These are phyloP conservation scores for Bactericera cockerelli DNA, from an alignment of 1,140 invertebrate genomes.

Conservation along the genomic window DNA sequence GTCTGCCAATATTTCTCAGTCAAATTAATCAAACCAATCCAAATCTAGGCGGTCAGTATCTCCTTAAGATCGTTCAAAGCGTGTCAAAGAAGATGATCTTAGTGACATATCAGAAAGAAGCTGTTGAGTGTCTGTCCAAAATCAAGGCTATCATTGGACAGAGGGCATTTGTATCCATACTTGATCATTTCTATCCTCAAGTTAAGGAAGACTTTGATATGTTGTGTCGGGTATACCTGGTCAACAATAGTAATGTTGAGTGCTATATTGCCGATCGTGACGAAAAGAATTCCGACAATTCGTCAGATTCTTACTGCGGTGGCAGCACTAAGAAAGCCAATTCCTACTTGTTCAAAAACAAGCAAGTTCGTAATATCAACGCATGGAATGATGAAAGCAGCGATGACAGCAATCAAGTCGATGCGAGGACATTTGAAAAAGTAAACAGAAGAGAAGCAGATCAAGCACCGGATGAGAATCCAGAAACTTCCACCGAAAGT, in stretches of 20 bases:
- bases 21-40: constrained; percentile 4
- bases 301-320: constrained; percentile 8
- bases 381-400: not conserved
- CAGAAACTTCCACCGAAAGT: constrained; percentile 18
- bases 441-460: constrained; percentile 19
- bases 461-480: constrained; percentile 11
- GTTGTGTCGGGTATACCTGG: constrained; percentile 46
- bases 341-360: not conserved
- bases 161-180: constrained; percentile 30
- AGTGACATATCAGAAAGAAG: constrained; percentile 46
- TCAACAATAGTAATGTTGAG: constrained; percentile 23
- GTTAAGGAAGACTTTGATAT: constrained; percentile 46
- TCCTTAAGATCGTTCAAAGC: constrained; percentile 20
- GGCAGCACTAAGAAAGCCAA: not conserved
- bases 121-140: constrained; percentile 45
- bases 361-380: not conserved
- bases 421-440: constrained; percentile 13
- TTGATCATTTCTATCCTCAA: constrained; percentile 37
- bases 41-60: constrained; percentile 20
- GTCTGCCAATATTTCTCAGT: constrained; percentile 28
- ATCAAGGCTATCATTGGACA: constrained; percentile 44
- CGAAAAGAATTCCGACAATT: constrained; percentile 9
- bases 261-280: constrained; percentile 24
- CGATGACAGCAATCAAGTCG: not conserved
- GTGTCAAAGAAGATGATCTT: constrained; percentile 48